These are phyloP conservation scores for Lepidostoma basale DNA, from an alignment of 1,140 invertebrate species.

Conservation along the genomic window DNA sequence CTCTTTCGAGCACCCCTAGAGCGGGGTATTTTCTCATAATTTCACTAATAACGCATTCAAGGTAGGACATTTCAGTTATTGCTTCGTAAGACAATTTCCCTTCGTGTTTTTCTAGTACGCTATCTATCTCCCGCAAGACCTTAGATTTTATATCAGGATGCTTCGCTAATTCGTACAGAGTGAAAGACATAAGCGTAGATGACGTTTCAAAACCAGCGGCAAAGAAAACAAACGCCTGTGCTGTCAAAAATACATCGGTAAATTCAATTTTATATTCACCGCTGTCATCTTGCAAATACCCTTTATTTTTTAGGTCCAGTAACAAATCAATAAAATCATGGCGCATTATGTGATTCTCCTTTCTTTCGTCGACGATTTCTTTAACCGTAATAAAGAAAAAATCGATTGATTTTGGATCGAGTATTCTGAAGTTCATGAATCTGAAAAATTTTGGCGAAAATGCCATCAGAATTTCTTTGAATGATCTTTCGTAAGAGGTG, in stretches of 20 bases:
- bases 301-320: conserved; percentile 45
- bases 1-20: background rate
- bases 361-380: conserved; percentile 56
- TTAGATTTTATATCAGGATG: conserved; percentile 61
- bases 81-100: conserved; percentile 54
- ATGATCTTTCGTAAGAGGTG: background rate
- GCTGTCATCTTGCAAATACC: background rate
- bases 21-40: conserved; percentile 29
- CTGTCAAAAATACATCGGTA: conserved; percentile 44
- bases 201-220: conserved; percentile 64
- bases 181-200: conserved; percentile 53
- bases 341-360: conserved; percentile 52
- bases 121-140: conserved; percentile 58
- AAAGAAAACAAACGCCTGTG: conserved; percentile 56
- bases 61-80: conserved; percentile 55
- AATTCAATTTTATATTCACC: background rate
- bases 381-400: conserved; percentile 57
- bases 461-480: background rate
- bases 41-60: conserved; percentile 47
- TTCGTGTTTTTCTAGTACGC: conserved; percentile 45
- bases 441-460: conserved; percentile 17
- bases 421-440: conserved; percentile 21
- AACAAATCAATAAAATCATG: conserved; percentile 64
- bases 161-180: conserved; percentile 55
- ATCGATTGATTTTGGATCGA: conserved; percentile 46